These are phyloP conservation scores for Dendrolimus punctatus DNA, from an alignment of 1,140 invertebrate genomes.

Conservation along the genomic window DNA sequence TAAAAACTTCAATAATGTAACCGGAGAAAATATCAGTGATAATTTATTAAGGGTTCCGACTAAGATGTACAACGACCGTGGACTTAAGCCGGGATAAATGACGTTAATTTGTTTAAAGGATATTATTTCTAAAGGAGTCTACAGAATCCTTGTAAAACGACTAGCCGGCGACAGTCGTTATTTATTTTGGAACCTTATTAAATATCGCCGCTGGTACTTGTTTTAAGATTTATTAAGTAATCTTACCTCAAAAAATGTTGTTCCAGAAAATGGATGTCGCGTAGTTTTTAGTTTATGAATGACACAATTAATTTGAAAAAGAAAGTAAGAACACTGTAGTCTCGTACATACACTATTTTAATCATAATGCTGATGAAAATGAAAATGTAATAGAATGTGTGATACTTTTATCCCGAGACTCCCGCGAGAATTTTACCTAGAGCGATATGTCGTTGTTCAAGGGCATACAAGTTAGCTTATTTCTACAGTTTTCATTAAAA, in stretches of 20 bases:
- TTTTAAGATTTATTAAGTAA: constrained; percentile 29
- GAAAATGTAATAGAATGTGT: too few relatives aligned
- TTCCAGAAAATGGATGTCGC: background rate
- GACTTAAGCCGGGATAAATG: constrained; percentile 28
- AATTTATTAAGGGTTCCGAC: constrained; percentile 27
- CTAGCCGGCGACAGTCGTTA: constrained; percentile 29
- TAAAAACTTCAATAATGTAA: constrained; percentile 15
- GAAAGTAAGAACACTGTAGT: background rate
- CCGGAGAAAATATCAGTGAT: constrained; percentile 21
- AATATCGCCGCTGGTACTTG: constrained; percentile 22
- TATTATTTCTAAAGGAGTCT: constrained; percentile 37
- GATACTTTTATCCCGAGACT: too few relatives aligned
- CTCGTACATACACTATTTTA: too few relatives aligned
- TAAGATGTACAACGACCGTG: constrained; percentile 10
- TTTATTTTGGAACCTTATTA: constrained; percentile 46
- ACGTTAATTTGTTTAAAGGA: constrained; percentile 43
- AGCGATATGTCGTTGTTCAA: too few relatives aligned
- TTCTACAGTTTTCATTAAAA: too few relatives aligned
- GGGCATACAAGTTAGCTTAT: too few relatives aligned
- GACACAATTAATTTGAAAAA: too few relatives aligned
- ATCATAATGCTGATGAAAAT: too few relatives aligned
- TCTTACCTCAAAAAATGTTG: constrained; percentile 4
- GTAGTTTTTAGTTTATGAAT: too few relatives aligned
- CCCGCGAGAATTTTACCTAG: too few relatives aligned
- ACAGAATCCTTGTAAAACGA: constrained; percentile 36